Percentiles rank a stretch among this genome's conserved stretches.
Conservation (phyloP, 2,888 invertebrate genomes). For the Phaedon cochleariae region DNA sequence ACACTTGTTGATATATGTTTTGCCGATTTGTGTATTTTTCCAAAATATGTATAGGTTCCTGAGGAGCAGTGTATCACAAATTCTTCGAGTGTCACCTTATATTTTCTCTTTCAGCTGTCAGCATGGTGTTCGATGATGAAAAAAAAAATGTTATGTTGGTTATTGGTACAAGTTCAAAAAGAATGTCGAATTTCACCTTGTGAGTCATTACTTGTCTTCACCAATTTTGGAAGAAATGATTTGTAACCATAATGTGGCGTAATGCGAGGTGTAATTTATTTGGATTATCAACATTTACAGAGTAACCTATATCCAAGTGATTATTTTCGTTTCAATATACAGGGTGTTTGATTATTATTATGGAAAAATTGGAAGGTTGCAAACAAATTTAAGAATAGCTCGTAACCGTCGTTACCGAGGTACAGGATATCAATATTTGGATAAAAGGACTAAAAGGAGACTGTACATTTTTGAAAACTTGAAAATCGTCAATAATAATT, state of each 20-base stretch:
- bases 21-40: background rate
- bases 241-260: constrained; percentile 2
- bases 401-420: too few species aligned
- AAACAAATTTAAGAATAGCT: too few species aligned
- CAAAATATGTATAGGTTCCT: background rate
- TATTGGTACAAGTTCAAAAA: background rate
- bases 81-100: background rate
- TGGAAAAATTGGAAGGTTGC: too few species aligned
- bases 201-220: constrained; percentile 7
- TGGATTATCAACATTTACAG: background rate
- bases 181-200: constrained; percentile 14
- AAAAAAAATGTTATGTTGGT: constrained; percentile 11
- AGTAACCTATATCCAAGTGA: background rate
- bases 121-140: background rate
- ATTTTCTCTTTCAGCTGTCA: background rate
- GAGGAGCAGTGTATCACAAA: background rate
- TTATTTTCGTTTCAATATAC: background rate
- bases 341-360: too few species aligned
- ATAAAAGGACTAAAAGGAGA: too few species aligned
- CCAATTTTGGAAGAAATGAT: constrained; percentile 13
- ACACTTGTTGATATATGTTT: too few species aligned
- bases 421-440: too few species aligned
- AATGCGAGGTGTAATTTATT: too few species aligned
- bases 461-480: too few species aligned
- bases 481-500: too few species aligned